These are phyloP conservation scores for Tichodroma muraria DNA, from an alignment of 2,113 vertebrate species.

Conservation along the genomic window DNA sequence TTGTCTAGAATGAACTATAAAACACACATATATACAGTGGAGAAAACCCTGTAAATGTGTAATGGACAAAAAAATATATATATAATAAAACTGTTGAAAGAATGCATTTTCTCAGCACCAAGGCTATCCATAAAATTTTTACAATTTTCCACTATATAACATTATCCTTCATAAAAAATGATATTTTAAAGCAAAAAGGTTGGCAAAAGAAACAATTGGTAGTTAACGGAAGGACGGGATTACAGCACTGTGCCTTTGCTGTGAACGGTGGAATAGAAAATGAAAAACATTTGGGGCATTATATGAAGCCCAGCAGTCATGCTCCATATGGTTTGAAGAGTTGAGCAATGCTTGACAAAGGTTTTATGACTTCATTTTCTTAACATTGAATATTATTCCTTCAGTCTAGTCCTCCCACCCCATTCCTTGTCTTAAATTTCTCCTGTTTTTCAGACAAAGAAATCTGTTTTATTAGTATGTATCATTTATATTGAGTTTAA, in stretches of 20 bases:
- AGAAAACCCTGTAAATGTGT: constrained; percentile 57
- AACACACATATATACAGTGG: constrained; percentile 36
- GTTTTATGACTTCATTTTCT: constrained; percentile 63
- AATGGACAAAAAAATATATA: constrained; percentile 59
- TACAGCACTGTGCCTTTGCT: constrained; percentile 25
- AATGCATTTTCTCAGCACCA: constrained; percentile 65
- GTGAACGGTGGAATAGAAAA: constrained; percentile 41
- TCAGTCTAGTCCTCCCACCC: constrained; percentile 5
- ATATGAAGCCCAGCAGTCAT: constrained; percentile 53
- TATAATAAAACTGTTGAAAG: constrained; percentile 67
- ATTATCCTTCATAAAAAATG: constrained; percentile 72
- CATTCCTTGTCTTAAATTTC: constrained; percentile 25
- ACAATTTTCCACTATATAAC: constrained; percentile 66
- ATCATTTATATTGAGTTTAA: constrained; percentile 8
- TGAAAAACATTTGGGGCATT: constrained; percentile 53
- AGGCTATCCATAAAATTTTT: constrained; percentile 67
- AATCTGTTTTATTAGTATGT: neutral
- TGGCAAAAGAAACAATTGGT: constrained; percentile 61
- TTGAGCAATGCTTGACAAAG: constrained; percentile 53
- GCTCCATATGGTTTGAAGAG: constrained; percentile 59
- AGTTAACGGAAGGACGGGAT: constrained; percentile 57
- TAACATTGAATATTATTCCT: constrained; percentile 55
- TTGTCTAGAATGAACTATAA: constrained; percentile 63
- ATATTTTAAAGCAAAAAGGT: constrained; percentile 71
- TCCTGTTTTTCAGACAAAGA: constrained; percentile 23